phyloP scores from a whole-genome alignment of 2,888 invertebrate genomes.

The Coremacera marginata region DNA sequence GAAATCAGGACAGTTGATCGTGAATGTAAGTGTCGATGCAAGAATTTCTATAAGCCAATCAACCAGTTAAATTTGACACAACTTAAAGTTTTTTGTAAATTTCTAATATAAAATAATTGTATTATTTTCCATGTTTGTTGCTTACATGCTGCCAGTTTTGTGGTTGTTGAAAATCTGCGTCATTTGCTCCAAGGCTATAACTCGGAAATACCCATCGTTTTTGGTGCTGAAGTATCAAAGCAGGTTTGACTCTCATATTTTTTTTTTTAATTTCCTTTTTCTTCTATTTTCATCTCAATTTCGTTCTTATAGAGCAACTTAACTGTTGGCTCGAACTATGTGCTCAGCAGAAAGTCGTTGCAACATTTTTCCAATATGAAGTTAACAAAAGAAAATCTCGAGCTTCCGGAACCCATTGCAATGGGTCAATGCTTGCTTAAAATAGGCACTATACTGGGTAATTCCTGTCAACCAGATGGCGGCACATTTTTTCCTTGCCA shows the following conservation, averaged over 20 bases:
- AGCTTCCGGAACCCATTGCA: slow-evolving; percentile 70
- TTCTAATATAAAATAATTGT: no score
- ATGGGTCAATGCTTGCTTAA: slow-evolving; percentile 81
- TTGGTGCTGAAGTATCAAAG: slow-evolving; percentile 81
- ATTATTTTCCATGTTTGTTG: no score
- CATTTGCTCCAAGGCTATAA: slow-evolving; percentile 83
- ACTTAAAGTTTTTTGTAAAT: no score
- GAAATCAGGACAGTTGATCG: no score
- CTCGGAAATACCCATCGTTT: slow-evolving; percentile 82
- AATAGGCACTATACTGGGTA: slow-evolving; percentile 87
- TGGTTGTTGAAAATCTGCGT: slow-evolving; percentile 92
- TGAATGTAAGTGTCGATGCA: no score
- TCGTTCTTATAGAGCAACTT: slow-evolving; percentile 76
- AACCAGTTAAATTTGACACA: no score
- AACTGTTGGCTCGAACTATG: slow-evolving; percentile 92
- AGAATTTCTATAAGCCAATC: no score
- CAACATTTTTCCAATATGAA: slow-evolving; percentile 80
- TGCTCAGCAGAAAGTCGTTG: slow-evolving; percentile 85
- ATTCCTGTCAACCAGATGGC: slow-evolving; percentile 79
- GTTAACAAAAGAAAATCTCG: slow-evolving; percentile 75
- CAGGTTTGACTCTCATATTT: no score
- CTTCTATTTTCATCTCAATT: neutral
- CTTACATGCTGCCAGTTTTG: slow-evolving; percentile 74
- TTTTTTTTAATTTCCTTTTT: neutral
- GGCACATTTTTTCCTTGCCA: slow-evolving; percentile 52